A percentile compares a stretch with the other conserved stretches of the same genome.
These are phyloP conservation scores for Xylocopa sonorina DNA, from an alignment of 1,140 invertebrate species.

Conservation along the genomic window DNA sequence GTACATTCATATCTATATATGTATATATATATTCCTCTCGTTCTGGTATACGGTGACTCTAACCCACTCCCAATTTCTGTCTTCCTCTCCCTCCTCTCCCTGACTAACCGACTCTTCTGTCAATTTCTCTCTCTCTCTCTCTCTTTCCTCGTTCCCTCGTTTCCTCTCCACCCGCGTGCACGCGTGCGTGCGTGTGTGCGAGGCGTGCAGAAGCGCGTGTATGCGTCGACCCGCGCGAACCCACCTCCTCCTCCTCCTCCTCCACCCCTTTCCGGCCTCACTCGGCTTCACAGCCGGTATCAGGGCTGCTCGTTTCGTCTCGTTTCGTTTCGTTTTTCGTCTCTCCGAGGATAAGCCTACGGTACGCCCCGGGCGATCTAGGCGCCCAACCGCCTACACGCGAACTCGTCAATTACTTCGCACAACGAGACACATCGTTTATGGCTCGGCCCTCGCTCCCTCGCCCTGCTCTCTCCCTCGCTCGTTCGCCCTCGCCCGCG, in stretches of 20 bases:
- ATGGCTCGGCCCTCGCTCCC: constrained; percentile 56
- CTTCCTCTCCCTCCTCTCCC: constrained; percentile 24
- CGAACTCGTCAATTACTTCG: constrained; percentile 79
- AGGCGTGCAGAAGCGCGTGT: not conserved
- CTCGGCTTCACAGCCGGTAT: constrained; percentile 5
- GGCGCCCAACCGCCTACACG: constrained; percentile 74
- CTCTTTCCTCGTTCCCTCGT: constrained; percentile 28
- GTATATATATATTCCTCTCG: too few relatives aligned
- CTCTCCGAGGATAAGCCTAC: constrained; percentile 64
- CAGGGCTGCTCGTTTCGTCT: constrained; percentile 28
- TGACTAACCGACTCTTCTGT: constrained; percentile 53
- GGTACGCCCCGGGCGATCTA: constrained; percentile 72
- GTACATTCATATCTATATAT: constrained; percentile 6
- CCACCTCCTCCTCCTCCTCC: constrained; percentile 21
- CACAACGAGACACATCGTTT: constrained; percentile 76
- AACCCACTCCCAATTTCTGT: constrained; percentile 49
- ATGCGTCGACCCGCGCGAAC: constrained; percentile 38
- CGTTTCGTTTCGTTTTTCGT: constrained; percentile 61
- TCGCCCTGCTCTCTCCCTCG: too few relatives aligned
- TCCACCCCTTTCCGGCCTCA: constrained; percentile 5
- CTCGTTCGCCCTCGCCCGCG: constrained; percentile 41
- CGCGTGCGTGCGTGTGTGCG: too few relatives aligned
- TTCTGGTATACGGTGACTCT: not conserved
- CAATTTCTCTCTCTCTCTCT: constrained; percentile 28
- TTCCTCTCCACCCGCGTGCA: not conserved